phyloP scores from a whole-genome alignment of 2,888 invertebrate genomes.

The Drosophila mercatorum region DNA sequence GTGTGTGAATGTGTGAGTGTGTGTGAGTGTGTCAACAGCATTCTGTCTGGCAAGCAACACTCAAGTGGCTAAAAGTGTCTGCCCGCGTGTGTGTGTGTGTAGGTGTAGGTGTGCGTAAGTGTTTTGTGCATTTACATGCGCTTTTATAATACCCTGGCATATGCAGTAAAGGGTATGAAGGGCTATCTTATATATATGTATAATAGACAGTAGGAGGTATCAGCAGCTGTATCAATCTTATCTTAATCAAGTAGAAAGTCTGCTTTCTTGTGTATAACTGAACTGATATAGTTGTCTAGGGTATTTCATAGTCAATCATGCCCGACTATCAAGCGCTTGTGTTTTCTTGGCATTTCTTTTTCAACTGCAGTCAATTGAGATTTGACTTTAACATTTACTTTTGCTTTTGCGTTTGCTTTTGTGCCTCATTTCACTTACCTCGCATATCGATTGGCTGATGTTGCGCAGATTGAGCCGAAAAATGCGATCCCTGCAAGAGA shows the following conservation, averaged over 20 bases:
- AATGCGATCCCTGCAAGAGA: conserved; percentile 87
- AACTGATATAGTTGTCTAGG: neutral
- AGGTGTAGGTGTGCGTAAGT: conserved; percentile 10
- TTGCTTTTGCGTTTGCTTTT: conserved; percentile 3
- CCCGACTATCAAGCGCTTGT: neutral
- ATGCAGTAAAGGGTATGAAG: neutral
- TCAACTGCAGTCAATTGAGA: conserved; percentile 43
- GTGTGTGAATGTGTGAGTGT: neutral
- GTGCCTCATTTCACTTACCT: conserved; percentile 85
- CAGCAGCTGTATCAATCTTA: neutral
- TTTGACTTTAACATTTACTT: conserved; percentile 27
- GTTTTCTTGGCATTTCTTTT: conserved; percentile 9
- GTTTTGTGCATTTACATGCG: conserved; percentile 51
- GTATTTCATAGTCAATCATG: neutral
- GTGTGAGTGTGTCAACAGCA: conserved; percentile 55
- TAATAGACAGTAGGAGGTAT: neutral
- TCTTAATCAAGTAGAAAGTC: too few species aligned
- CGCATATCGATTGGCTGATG: conserved; percentile 88
- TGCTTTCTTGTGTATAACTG: too few species aligned
- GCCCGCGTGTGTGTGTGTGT: conserved; percentile 16
- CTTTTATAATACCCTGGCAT: conserved; percentile 5
- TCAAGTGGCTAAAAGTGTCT: conserved; percentile 54
- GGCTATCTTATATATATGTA: neutral
- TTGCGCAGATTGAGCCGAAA: conserved; percentile 88
- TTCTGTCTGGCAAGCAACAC: conserved; percentile 49